A percentile compares a stretch with the other conserved stretches of the same genome.
These are phyloP conservation scores for Protonibea diacanthus DNA, from an alignment of 2,797 vertebrate species.

Conservation along the genomic window DNA sequence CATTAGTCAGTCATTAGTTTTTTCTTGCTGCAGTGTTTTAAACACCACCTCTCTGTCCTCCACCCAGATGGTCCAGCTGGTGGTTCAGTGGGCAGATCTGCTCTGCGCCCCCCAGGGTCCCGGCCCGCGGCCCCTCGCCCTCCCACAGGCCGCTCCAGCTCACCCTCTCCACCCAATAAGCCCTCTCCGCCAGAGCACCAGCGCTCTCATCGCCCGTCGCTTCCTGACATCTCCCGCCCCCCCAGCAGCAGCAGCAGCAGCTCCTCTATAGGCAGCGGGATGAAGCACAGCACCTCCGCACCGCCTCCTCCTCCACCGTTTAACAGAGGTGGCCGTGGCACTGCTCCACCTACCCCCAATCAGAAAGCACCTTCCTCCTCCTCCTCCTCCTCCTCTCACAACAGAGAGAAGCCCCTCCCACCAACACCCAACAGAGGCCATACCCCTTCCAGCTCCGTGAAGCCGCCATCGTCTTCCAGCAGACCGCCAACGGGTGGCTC, in stretches of 20 bases:
- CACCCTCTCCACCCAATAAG: constrained; percentile 64
- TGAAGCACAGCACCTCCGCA: constrained; percentile 84
- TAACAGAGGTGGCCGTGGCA: constrained; percentile 80
- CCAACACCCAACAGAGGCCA: constrained; percentile 89
- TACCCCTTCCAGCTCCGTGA: constrained; percentile 74
- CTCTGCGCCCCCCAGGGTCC: constrained; percentile 87
- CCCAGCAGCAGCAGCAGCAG: constrained; percentile 60
- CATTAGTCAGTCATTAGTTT: too few relatives aligned
- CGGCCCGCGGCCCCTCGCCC: constrained; percentile 89
- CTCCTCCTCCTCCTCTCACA: constrained; percentile 82
- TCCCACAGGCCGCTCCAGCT: constrained; percentile 73
- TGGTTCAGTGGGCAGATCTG: constrained; percentile 84
- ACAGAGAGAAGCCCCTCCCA: constrained; percentile 92
- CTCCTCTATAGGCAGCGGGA: constrained; percentile 73
- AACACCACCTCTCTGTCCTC: constrained; percentile 15
- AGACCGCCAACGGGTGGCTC: constrained; percentile 76
- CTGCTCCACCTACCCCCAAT: constrained; percentile 80
- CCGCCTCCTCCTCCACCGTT: constrained; percentile 86
- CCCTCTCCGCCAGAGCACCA: constrained; percentile 85
- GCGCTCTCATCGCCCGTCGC: constrained; percentile 90
- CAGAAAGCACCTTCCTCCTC: constrained; percentile 69
- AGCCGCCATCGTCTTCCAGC: constrained; percentile 86
- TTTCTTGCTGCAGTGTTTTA: neutral
- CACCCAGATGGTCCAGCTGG: constrained; percentile 87
- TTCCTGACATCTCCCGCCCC: constrained; percentile 92